Percentiles rank a stretch among this genome's conserved stretches.
These are phyloP conservation scores for Seriola aureovittata DNA, from an alignment of 2,113 vertebrate species.

Conservation along the genomic window DNA sequence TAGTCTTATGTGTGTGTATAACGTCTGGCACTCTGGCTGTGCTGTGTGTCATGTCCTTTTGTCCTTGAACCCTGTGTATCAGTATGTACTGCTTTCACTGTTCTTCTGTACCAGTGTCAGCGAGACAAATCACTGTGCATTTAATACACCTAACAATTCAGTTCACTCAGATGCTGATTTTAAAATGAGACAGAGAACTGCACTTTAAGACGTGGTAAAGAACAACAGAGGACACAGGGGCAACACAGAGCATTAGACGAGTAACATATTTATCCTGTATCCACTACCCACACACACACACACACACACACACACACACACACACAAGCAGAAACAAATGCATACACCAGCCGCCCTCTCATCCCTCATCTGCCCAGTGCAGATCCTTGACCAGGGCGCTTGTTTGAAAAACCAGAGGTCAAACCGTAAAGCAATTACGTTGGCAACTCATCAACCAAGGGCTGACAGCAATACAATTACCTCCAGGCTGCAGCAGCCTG, in stretches of 20 bases:
- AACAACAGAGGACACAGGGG: slow-evolving; percentile 33
- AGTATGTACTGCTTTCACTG: slow-evolving; percentile 1
- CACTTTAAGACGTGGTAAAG: neutral
- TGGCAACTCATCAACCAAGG: slow-evolving; percentile 77
- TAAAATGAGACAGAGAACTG: slow-evolving; percentile 18
- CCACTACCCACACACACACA: slow-evolving; percentile 33
- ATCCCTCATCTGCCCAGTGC: slow-evolving; percentile 65
- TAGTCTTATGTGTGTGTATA: neutral
- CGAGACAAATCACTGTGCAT: slow-evolving; percentile 24
- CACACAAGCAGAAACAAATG: slow-evolving; percentile 33
- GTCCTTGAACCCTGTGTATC: slow-evolving; percentile 31
- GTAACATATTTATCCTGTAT: slow-evolving; percentile 56
- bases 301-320: slow-evolving; percentile 30
- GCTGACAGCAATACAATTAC: slow-evolving; percentile 82
- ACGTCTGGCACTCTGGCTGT: neutral
- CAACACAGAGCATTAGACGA: slow-evolving; percentile 18
- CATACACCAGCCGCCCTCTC: slow-evolving; percentile 37
- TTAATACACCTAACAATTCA: slow-evolving; percentile 8
- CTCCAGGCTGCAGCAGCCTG: slow-evolving; percentile 62
- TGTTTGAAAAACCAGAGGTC: slow-evolving; percentile 80
- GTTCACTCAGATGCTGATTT: slow-evolving; percentile 33
- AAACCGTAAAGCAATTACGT: slow-evolving; percentile 80
- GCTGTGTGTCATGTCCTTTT: slow-evolving; percentile 1
- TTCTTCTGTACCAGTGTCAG: slow-evolving; percentile 15
- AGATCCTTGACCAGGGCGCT: slow-evolving; percentile 76